Conservation (phyloP, 2,888 invertebrate genomes). For the Ormyrus rosae region DNA sequence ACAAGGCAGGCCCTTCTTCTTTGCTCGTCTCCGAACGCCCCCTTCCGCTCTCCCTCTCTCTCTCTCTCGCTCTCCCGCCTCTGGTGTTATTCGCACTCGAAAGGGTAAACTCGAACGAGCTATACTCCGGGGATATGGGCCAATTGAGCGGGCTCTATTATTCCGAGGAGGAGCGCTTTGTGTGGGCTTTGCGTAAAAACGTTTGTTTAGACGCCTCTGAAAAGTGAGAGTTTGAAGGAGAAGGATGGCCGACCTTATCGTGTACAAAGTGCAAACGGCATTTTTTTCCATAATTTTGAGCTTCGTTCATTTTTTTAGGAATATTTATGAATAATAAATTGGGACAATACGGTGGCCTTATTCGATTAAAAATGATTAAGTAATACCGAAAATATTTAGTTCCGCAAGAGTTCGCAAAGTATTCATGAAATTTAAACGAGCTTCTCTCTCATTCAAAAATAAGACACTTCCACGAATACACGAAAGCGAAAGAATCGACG, state of each 20-base stretch:
- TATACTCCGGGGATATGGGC: background rate
- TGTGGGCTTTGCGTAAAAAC: constrained; percentile 10
- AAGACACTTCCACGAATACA: too few relatives aligned
- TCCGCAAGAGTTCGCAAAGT: too few relatives aligned
- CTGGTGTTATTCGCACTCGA: constrained; percentile 52
- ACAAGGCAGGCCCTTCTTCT: constrained; percentile 27
- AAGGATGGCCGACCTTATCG: too few relatives aligned
- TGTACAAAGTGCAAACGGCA: background rate
- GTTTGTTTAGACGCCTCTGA: background rate
- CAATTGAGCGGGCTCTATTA: constrained; percentile 1
- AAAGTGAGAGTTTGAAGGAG: background rate
- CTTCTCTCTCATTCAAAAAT: too few relatives aligned
- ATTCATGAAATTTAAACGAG: too few relatives aligned
- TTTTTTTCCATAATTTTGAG: too few relatives aligned
- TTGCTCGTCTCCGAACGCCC: constrained; percentile 43
- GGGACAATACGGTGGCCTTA: too few relatives aligned
- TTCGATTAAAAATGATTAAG: too few relatives aligned
- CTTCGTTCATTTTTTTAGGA: too few relatives aligned
- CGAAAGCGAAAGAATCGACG: too few relatives aligned
- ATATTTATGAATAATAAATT: too few relatives aligned
- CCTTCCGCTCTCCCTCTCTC: constrained; percentile 52
- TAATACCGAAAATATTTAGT: too few relatives aligned
- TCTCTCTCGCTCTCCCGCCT: background rate
- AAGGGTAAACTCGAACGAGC: constrained; percentile 39
- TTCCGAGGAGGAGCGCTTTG: constrained; percentile 12